Conservation (phyloP, 37 sponge, comb jelly and placozoan species). For the Agelas oroides region DNA sequence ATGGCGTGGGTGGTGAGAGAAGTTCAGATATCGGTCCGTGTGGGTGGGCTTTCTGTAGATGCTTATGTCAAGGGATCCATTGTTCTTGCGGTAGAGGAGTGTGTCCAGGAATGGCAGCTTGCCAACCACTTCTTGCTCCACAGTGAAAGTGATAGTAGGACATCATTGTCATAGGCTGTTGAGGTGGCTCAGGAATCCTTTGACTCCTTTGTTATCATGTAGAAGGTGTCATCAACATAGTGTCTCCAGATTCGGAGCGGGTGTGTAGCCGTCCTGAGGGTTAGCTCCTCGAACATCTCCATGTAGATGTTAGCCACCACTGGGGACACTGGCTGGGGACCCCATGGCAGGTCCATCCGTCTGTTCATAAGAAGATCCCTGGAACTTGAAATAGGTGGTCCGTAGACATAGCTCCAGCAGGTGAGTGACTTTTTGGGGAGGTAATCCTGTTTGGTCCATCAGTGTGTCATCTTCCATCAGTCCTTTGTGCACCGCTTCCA, state of each 20-base stretch:
- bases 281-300: slow-evolving; percentile 29
- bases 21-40: too few relatives aligned
- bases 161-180: neutral
- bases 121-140: slow-evolving; percentile 1
- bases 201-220: slow-evolving; percentile 6
- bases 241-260: slow-evolving; percentile 3
- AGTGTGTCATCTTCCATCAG: too few relatives aligned
- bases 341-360: slow-evolving; percentile 39
- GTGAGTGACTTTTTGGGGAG: slow-evolving; percentile 7
- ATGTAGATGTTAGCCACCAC: slow-evolving; percentile 41
- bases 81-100: too few relatives aligned
- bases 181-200: slow-evolving; percentile 1
- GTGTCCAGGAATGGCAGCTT: slow-evolving; percentile 17
- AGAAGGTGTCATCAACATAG: slow-evolving; percentile 44
- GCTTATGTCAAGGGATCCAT: too few relatives aligned
- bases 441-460: too few relatives aligned
- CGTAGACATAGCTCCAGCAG: slow-evolving; percentile 36
- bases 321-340: slow-evolving; percentile 43
- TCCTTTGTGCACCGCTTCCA: too few relatives aligned
- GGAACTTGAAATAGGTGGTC: slow-evolving; percentile 12
- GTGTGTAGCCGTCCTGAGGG: neutral
- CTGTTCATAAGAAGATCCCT: neutral
- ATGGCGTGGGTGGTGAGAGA: too few relatives aligned
- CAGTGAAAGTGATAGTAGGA: neutral
- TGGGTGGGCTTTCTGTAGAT: too few relatives aligned